Evolutionary conservation across 2,797 vertebrate species (phyloP).

Genomic region (Epinephelus malabaricus): DNA sequence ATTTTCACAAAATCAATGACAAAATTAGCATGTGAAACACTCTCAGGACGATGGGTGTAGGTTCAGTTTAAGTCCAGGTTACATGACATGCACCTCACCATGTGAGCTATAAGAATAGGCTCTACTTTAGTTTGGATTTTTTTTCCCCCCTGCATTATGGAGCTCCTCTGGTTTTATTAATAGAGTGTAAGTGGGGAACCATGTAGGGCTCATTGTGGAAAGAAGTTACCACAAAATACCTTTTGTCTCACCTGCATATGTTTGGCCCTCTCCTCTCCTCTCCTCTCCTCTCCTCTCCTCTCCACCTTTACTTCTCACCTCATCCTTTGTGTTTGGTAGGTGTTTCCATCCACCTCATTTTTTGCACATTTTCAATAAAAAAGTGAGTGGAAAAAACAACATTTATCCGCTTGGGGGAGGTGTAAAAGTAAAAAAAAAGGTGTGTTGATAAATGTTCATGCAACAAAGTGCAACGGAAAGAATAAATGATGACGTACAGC

Average conservation of each 20-base stretch:
- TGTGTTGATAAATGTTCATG: too few species aligned
- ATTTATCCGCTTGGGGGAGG: neutral
- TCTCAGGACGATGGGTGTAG: neutral
- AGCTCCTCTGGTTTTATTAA: slow-evolving; percentile 22
- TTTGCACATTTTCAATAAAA: too few species aligned
- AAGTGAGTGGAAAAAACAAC: too few species aligned
- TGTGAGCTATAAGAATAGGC: neutral
- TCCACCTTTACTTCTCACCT: neutral
- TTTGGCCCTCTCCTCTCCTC: neutral
- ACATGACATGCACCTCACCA: neutral
- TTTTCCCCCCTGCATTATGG: neutral
- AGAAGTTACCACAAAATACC: neutral
- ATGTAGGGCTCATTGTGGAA: slow-evolving; percentile 3
- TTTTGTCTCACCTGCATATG: neutral
- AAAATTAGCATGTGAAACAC: neutral
- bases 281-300: neutral
- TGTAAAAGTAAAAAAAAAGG: too few species aligned
- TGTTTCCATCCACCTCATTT: too few species aligned
- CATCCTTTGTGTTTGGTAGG: too few species aligned
- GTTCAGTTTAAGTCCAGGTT: neutral
- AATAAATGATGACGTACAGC: too few species aligned
- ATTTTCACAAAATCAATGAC: neutral
- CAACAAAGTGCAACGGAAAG: too few species aligned
- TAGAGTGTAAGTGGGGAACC: slow-evolving; percentile 11
- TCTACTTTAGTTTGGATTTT: neutral